Percentiles rank a stretch among this genome's conserved stretches.
Conservation (phyloP, 2,888 invertebrate species). For the Gisinianus flammeolus region DNA sequence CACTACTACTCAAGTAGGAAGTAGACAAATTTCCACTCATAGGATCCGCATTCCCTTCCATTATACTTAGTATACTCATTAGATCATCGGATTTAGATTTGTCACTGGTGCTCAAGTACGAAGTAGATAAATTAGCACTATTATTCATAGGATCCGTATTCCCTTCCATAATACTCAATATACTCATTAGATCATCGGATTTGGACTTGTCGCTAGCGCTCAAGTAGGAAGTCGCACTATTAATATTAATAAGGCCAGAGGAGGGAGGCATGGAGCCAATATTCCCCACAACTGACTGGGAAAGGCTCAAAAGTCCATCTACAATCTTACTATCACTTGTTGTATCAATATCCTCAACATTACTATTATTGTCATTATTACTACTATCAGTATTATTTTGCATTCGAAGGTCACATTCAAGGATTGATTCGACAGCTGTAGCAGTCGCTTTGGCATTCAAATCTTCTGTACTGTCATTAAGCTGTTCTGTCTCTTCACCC, state of each 20-base stretch:
- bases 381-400: too few species aligned
- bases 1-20: conserved; percentile 64
- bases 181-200: conserved; percentile 37
- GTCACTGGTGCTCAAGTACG: conserved; percentile 63
- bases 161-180: conserved; percentile 62
- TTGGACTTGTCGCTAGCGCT: conserved; percentile 61
- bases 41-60: conserved; percentile 70
- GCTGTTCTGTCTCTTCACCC: too few species aligned
- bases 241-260: conserved; percentile 68
- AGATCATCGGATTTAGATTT: conserved; percentile 58
- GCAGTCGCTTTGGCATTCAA: too few species aligned
- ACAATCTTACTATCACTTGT: background rate
- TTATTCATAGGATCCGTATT: conserved; percentile 72
- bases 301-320: too few species aligned
- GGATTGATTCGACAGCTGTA: too few species aligned
- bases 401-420: too few species aligned
- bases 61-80: conserved; percentile 51
- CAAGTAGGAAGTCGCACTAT: conserved; percentile 72
- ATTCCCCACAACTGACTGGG: too few species aligned
- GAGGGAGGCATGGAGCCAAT: too few species aligned
- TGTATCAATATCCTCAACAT: too few species aligned
- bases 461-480: too few species aligned
- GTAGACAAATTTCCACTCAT: conserved; percentile 76
- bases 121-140: conserved; percentile 74
- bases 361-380: too few species aligned